Evolutionary conservation across 2,888 invertebrate genomes (phyloP), one percentile per base, ranked within the genome.

Genomic region (Caenorhabditis japonica): DNA sequence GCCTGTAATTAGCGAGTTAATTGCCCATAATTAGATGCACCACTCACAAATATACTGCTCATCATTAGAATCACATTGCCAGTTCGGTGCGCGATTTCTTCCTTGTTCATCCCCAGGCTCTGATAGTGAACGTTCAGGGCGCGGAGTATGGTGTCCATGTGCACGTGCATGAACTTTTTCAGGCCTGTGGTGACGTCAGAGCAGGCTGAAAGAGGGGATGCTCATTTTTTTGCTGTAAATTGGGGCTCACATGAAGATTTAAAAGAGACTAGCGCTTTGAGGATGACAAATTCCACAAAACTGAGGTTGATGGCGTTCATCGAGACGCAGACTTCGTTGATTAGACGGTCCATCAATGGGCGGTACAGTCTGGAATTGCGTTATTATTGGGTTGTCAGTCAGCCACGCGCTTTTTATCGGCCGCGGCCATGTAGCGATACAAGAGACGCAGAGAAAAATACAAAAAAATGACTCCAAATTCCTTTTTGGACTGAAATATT

Each of bases 61-160:
- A 82, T 82, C 51, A 82, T 64, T 5, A 82, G 68, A 7, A 82
- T 75, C 7, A 82, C 66, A 46, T 79, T 79, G 17, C 82, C 82
- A 21, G 73, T 82, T 30, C 79, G 44, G 36, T 80, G 75, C 15
- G 80, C 82, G 36, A 79, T 76, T 25, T 75, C 69, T 17, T 77
- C 75, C 21, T 34, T 25, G 0, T 38, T 19, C 41, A 64, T 51
- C 4, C 71, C 75, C n/a, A 68, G 55, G 8, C 47, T 59, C 36
- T 68, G 64, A 38, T 81, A 81, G 34, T 81, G 76, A 1, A 66
- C 12, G 34, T 76, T 69, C 2, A 81, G 66, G 2, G 77, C 79
- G 21, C 43, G 30, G 4, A 76, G 53, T 10, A 76, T 49, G 1
- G 59, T 27, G 34, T 79, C 73, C 53, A 80, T 62, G 49, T 82